Conservation (phyloP, 92 coral and sea anemone species). For the Hydrozoanthus gracilis region DNA sequence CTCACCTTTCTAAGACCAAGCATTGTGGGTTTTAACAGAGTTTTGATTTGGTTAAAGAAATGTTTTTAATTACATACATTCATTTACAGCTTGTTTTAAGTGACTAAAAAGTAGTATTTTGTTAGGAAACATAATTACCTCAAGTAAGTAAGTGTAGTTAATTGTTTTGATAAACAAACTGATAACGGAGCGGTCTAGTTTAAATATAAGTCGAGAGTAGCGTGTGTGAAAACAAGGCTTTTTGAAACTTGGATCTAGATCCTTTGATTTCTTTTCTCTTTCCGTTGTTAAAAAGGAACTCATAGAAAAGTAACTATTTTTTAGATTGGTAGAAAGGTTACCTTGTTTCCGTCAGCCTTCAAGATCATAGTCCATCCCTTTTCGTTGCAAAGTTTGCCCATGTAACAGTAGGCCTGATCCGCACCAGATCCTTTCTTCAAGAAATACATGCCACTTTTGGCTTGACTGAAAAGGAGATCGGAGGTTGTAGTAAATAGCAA, state of each 20-base stretch:
- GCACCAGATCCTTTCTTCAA: conserved; percentile 41
- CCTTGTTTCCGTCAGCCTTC: conserved; percentile 57
- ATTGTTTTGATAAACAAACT: no score
- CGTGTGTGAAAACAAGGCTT: no score
- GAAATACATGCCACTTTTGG: conserved; percentile 43
- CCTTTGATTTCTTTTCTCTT: background rate
- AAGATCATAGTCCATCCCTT: conserved; percentile 62
- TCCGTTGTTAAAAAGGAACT: background rate
- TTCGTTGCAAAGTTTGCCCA: conserved; percentile 52
- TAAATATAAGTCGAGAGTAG: no score
- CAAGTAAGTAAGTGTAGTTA: no score
- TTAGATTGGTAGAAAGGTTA: background rate
- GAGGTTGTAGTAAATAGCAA: no score
- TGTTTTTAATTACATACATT: no score
- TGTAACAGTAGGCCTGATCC: conserved; percentile 51
- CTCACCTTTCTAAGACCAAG: background rate
- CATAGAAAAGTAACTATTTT: background rate
- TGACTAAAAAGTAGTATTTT: no score
- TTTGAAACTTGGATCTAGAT: background rate
- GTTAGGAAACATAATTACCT: no score
- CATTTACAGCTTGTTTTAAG: no score
- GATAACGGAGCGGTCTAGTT: no score
- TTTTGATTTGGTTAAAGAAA: no score
- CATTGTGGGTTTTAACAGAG: no score
- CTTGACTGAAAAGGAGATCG: conserved; percentile 9